Percentiles rank a stretch among this genome's conserved stretches.
Conservation (phyloP, 2,797 vertebrate genomes). For the Galago senegalensis region DNA sequence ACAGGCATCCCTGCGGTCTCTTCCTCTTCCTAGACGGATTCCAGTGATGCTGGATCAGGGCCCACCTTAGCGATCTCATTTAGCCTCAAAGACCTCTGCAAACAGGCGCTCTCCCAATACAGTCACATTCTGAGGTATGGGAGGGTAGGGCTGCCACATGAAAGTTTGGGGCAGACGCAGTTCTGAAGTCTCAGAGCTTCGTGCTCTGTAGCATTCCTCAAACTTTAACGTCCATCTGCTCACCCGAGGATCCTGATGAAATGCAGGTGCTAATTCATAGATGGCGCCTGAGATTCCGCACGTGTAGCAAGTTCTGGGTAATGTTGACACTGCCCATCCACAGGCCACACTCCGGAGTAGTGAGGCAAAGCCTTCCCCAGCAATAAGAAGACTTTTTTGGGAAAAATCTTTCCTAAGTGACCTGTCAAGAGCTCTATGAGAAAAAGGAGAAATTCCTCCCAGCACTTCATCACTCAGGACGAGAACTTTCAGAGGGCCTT, state of each 20-base stretch:
- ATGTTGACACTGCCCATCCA: background rate
- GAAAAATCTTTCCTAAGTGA: background rate
- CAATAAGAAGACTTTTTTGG: background rate
- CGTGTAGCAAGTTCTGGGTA: background rate
- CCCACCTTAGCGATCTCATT: background rate
- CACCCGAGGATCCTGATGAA: background rate
- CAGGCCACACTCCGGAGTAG: background rate
- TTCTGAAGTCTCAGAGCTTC: background rate
- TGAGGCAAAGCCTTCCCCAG: background rate
- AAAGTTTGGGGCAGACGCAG: background rate
- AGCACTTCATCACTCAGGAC: background rate
- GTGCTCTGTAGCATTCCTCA: background rate
- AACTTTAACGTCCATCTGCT: background rate
- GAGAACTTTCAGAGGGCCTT: background rate
- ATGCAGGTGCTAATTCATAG: background rate
- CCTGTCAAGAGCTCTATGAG: background rate
- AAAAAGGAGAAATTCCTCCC: slow-evolving; percentile 30
- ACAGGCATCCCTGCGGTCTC: background rate
- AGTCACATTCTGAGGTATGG: background rate
- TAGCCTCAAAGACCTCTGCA: background rate
- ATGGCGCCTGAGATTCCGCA: background rate
- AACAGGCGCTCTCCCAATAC: background rate
- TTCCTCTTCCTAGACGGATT: background rate
- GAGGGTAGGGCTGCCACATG: background rate
- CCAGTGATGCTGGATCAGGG: background rate